phyloP scores from a whole-genome alignment of 1,140 invertebrate species.

The Trissolcus basalis region DNA sequence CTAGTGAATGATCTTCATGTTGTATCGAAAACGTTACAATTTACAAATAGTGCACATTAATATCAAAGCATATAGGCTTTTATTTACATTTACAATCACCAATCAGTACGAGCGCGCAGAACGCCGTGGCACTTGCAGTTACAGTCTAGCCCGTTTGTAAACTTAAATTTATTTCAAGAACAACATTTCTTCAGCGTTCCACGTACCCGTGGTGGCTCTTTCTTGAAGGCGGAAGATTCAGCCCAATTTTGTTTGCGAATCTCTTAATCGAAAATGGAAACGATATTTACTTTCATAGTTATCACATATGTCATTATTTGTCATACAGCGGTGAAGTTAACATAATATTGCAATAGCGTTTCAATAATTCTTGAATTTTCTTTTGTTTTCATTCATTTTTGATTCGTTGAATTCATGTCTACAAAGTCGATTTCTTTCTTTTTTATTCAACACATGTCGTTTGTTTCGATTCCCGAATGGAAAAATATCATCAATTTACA shows the following conservation, averaged over 20 bases:
- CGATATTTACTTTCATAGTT: conserved; percentile 47
- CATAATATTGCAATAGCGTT: conserved; percentile 36
- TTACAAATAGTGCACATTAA: conserved; percentile 56
- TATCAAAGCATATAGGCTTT: conserved; percentile 55
- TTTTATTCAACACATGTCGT: background rate
- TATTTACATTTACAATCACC: conserved; percentile 56
- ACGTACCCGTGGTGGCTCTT: background rate
- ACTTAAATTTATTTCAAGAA: background rate
- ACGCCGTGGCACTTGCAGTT: conserved; percentile 9
- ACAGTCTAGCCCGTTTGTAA: too few relatives aligned
- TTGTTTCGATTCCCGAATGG: background rate
- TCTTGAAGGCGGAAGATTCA: conserved; percentile 44
- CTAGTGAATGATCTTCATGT: background rate
- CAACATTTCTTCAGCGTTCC: conserved; percentile 4
- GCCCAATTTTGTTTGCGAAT: conserved; percentile 19
- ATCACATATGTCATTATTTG: conserved; percentile 52
- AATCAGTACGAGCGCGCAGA: conserved; percentile 22
- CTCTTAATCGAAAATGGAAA: conserved; percentile 33
- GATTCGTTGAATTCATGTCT: background rate
- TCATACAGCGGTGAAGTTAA: conserved; percentile 40
- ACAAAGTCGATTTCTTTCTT: background rate
- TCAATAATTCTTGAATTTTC: background rate
- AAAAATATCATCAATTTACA: too few relatives aligned
- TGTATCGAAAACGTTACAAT: conserved; percentile 53
- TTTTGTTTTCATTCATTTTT: background rate